Base-by-base conservation (phyloP, 1,140 invertebrate species). In the Calliopsis andreniformis region DNA sequence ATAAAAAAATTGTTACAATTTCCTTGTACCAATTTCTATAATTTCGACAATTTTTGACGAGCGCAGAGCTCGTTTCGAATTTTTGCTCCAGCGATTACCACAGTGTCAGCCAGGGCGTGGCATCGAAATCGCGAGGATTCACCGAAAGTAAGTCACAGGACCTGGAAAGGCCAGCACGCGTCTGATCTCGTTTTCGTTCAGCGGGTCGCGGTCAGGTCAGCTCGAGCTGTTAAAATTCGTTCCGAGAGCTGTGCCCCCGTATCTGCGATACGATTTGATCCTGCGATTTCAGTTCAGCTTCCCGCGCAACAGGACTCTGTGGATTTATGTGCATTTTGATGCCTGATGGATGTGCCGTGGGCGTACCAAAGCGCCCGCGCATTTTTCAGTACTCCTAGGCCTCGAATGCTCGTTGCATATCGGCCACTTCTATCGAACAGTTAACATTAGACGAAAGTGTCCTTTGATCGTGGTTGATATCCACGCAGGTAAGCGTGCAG, bases 281-380 rank as follows among this genome's bases (percentile, higher is more conserved):
- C 75, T 84, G 63, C 56, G 84, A 81, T 73, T 79, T 58, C 49
- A 64, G 79, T 76, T 56, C 43, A 64, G 20, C 59, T 79, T 66
- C 82, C 83, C 83, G 72, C 83, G 82, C 82, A 79, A 42, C 82
- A 80, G 81, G 83, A 70, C 32, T 20, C 23, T 0, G 8, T 35
- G 64, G 55, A 84, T 82, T 82, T 86, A 86, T 86, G 84, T 80
- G 80, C 84, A 84, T 86, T 76, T 85, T 80, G 64, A 86, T 86
- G 59, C 43, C 5, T 25, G 16, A 32, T 18, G 43, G 63, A 49
- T 49, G 45, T 23, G 30, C 45, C 25, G 32, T 79, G 43, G 47
- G 20, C 72, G 67, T 49, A 16, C 45, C 32, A 16, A 28, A 16
- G 20, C 39, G 28, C 35, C 16, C 5, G 16, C 47, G 58, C 20